Percentiles rank a stretch among this genome's conserved stretches.
phyloP scores from a whole-genome alignment of 2,113 vertebrate genomes.

The Pygoscelis adeliae region DNA sequence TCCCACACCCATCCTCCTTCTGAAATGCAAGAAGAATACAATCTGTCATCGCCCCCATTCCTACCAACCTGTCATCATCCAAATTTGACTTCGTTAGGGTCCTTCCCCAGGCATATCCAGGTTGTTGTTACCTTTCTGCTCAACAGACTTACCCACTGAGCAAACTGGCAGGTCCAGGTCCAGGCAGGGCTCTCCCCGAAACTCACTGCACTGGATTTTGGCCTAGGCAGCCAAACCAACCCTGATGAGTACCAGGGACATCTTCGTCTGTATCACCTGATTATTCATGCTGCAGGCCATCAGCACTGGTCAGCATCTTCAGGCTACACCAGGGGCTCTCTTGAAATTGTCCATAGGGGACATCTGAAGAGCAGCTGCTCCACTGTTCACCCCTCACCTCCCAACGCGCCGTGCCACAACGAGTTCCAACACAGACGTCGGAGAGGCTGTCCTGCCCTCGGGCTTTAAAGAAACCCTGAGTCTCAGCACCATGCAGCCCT shows the following conservation, averaged over 20 bases:
- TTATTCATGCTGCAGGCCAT: not conserved
- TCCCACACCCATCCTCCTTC: not conserved
- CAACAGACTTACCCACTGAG: not conserved
- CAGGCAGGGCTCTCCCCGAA: not conserved
- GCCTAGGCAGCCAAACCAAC: not conserved
- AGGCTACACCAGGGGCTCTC: not conserved
- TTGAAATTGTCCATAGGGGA: not conserved
- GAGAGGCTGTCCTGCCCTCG: not conserved
- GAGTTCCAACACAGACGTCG: fast-evolving
- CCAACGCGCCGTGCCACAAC: fast-evolving
- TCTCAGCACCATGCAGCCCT: not conserved
- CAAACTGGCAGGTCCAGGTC: not conserved
- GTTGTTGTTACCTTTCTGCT: not conserved
- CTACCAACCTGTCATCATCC: not conserved
- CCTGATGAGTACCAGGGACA: not conserved
- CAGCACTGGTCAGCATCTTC: not conserved
- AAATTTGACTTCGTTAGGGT: not conserved
- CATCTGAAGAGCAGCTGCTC: not conserved
- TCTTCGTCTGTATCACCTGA: not conserved
- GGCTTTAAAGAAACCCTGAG: not conserved
- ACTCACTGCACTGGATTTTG: not conserved
- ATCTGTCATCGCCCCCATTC: not conserved
- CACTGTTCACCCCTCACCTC: not conserved
- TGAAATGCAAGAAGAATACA: not conserved
- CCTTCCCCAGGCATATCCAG: not conserved